Evolutionary conservation across 2,888 invertebrate genomes (phyloP).

Genomic region (Julus scandinavius): DNA sequence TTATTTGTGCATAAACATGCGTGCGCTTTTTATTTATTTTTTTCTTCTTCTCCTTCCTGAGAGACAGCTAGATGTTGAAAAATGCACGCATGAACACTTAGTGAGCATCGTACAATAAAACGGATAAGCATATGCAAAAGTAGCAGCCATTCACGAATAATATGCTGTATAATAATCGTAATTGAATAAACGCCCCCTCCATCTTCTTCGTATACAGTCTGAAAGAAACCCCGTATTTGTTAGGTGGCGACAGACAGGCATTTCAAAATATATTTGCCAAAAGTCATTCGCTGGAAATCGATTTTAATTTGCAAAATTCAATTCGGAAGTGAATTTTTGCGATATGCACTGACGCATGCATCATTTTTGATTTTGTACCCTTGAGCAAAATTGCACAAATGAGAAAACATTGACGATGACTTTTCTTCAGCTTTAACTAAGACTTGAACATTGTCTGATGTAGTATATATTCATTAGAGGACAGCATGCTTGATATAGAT

Average conservation of each 20-base stretch:
- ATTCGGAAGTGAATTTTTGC: neutral
- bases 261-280: neutral
- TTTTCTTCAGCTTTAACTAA: neutral
- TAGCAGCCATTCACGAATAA: neutral
- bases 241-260: neutral
- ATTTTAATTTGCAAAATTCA: slow-evolving; percentile 39
- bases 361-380: neutral
- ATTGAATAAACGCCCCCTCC: slow-evolving; percentile 5
- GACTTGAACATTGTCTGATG: neutral
- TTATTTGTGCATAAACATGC: neutral
- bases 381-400: neutral
- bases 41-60: neutral
- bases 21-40: neutral
- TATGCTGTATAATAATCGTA: neutral
- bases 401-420: slow-evolving; percentile 12
- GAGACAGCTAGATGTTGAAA: neutral
- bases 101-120: neutral
- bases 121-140: neutral
- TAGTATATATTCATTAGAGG: neutral
- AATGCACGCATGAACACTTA: slow-evolving; percentile 39
- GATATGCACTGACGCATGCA: neutral
- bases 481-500: neutral
- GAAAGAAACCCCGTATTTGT: neutral
- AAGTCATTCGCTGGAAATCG: slow-evolving; percentile 24
- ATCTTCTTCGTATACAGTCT: neutral